Evolutionary conservation across 2,113 vertebrate genomes (phyloP).

Genomic region (Dryoscopus gambensis): DNA sequence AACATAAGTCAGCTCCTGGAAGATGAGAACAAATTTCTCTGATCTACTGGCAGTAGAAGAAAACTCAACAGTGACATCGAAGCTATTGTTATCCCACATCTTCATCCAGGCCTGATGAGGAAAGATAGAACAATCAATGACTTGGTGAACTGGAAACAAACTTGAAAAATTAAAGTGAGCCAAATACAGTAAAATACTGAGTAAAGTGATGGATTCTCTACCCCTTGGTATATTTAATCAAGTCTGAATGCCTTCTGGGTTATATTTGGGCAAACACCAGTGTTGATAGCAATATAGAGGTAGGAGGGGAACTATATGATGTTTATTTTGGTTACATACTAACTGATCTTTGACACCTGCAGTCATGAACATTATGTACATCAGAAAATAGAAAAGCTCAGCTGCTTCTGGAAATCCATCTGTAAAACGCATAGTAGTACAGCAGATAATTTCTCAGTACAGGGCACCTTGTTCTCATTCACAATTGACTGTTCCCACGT

Average conservation of each 20-base stretch:
- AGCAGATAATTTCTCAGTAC: neutral
- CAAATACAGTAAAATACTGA: neutral
- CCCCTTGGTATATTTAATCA: neutral
- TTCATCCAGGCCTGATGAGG: neutral
- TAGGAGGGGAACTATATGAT: neutral
- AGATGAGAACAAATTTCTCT: neutral
- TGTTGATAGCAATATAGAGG: neutral
- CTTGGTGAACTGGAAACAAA: neutral
- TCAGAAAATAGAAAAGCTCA: neutral
- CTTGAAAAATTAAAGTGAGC: neutral
- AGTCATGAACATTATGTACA: neutral
- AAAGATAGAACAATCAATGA: neutral
- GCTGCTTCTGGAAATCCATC: neutral
- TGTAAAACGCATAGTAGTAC: neutral
- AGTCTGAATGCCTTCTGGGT: neutral
- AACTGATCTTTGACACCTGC: neutral
- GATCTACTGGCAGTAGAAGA: neutral
- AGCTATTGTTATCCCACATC: neutral
- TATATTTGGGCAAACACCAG: neutral
- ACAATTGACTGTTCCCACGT: neutral
- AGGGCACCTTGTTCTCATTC: conserved; percentile 7
- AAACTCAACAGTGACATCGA: neutral
- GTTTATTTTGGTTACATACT: neutral
- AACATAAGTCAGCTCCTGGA: neutral
- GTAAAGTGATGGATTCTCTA: neutral